A percentile compares a stretch with the other conserved stretches of the same genome.
Evolutionary conservation across 2,113 vertebrate genomes (phyloP).

Genomic region (Pardalotus punctatus): DNA sequence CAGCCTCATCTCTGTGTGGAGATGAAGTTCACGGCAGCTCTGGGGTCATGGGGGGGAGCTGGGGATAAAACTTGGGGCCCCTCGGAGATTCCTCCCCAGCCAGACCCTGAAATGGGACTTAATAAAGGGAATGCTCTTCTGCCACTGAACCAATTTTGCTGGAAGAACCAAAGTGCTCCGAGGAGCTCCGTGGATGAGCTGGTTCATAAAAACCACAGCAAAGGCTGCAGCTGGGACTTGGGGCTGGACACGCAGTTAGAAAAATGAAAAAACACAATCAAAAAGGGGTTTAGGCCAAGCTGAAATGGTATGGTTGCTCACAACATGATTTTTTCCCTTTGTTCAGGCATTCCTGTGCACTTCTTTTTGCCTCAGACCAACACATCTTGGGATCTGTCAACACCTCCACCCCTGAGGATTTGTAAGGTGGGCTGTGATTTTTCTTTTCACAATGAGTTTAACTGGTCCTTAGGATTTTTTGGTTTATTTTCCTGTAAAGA

Average conservation of each 20-base stretch:
- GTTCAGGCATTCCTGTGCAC: neutral
- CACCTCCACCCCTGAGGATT: neutral
- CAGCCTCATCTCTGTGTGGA: no score
- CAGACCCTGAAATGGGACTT: accelerated
- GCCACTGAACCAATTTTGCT: neutral
- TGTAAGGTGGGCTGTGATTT: neutral
- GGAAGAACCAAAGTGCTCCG: neutral
- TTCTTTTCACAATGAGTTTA: accelerated
- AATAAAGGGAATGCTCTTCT: accelerated
- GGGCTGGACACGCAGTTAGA: neutral
- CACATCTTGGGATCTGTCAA: neutral
- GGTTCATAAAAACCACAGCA: neutral
- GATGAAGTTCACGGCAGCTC: neutral
- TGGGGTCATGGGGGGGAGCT: neutral
- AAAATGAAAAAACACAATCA: neutral
- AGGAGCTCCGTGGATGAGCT: neutral
- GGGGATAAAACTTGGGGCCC: neutral
- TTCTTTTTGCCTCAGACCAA: neutral
- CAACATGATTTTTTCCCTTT: neutral
- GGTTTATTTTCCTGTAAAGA: neutral
- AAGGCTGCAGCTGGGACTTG: neutral
- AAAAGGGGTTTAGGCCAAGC: neutral
- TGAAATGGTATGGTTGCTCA: neutral
- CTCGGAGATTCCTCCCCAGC: neutral
- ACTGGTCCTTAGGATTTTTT: no score